Base-by-base conservation (phyloP, 92 coral and sea anemone genomes). In the Epizoanthus rinbou region DNA sequence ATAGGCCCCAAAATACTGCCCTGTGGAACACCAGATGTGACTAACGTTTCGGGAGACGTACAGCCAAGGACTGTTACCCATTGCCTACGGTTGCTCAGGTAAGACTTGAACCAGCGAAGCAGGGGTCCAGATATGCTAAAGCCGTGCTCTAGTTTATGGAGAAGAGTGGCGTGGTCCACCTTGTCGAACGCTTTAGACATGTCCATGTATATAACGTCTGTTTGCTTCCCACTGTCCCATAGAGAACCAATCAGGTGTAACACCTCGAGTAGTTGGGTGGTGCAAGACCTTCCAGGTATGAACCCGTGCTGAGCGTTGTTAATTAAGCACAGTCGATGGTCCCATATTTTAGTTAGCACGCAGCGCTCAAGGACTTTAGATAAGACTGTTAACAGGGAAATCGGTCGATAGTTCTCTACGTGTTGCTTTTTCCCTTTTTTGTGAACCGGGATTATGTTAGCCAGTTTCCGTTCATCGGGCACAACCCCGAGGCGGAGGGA, bases 331-430 rank as follows among this genome's bases (percentile, higher is more conserved):
- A 37, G 47, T 15, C 84, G 54, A 37, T 81, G 92, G 67, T 86
- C 85, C 57, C 68, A 24, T 18, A 89, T 64, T 11, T 76, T 53
- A 23, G 24, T 35, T 39, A 89, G 76, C 64, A 89, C 84, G 73
- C 89, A 85, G 47, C 87, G 89, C 47, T 85, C 89, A 16, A 82
- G 69, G 22, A 86, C 89, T 82, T 89, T 85, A 13, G 90, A 87
- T 17, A 82, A 67, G 31, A 82, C 25, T 21, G 83, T 35, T 50
- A 86, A 64, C 35, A 90, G 69, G 68, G 93, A 90, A 22, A 86
- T 86, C 50, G 86, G 91, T 37, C 82, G 78, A 54, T 89, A 89
- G 85, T 89, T 89, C 67, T 89, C 93, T 56, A 86, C 93, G 47
- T 75, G 63, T 43, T 81, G 73, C 45, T 62, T 70, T 50, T 89